Evolutionary conservation across 53 echinoderm and acorn worm species (phyloP).

Genomic region (Luidia sarsii): DNA sequence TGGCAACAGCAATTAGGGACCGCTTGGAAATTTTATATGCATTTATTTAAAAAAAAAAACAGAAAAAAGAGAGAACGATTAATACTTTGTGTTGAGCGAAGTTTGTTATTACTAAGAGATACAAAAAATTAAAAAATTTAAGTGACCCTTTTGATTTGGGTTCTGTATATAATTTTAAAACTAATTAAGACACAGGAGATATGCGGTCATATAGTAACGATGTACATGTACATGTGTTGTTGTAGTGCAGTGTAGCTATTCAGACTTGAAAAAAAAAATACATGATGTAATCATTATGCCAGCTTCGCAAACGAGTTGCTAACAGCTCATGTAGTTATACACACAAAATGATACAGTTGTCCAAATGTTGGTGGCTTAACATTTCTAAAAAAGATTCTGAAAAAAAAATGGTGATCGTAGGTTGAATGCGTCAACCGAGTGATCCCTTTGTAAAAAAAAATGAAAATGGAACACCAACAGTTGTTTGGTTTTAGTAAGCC

Average conservation of each 20-base stretch:
- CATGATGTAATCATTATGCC: conserved; percentile 29
- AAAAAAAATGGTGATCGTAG: no score
- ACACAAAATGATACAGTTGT: conserved; percentile 1
- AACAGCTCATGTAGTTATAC: conserved; percentile 19
- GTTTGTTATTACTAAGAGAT: conserved; percentile 34
- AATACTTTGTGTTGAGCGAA: conserved; percentile 37
- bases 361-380: conserved; percentile 21
- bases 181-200: conserved; percentile 7
- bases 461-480: background rate
- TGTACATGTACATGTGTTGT: conserved; percentile 30
- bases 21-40: conserved; percentile 41
- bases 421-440: no score
- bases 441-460: conserved; percentile 35
- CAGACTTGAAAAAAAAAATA: background rate
- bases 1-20: background rate
- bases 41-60: conserved; percentile 42
- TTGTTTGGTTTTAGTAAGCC: conserved; percentile 4
- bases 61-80: background rate
- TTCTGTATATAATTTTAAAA: conserved; percentile 45
- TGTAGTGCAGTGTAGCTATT: conserved; percentile 25
- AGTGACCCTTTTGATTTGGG: conserved; percentile 50
- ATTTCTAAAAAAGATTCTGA: conserved; percentile 41
- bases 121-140: background rate
- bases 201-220: conserved; percentile 12
- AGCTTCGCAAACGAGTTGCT: conserved; percentile 4